These are phyloP conservation scores for Cyprinodon diabolis DNA, from an alignment of 2,797 vertebrate genomes.

Conservation along the genomic window DNA sequence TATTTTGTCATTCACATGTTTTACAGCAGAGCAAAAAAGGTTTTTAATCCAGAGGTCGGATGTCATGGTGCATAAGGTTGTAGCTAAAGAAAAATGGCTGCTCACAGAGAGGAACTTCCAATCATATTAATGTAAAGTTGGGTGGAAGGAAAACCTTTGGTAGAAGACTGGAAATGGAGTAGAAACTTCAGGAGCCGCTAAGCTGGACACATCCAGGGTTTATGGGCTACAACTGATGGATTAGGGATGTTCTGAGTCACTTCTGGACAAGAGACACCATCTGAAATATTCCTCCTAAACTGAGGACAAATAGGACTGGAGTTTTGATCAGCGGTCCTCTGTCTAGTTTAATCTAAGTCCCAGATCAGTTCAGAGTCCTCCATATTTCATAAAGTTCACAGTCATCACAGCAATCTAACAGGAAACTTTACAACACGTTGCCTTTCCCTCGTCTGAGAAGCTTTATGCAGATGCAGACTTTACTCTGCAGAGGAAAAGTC, in stretches of 20 bases:
- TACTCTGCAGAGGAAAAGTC: not conserved
- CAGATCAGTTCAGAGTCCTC: not conserved
- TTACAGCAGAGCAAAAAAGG: not conserved
- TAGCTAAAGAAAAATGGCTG: not conserved
- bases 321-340: not conserved
- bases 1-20: not conserved
- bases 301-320: not conserved
- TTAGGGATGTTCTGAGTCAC: not conserved
- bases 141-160: not conserved
- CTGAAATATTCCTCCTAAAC: not conserved
- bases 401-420: too few species aligned
- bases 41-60: not conserved
- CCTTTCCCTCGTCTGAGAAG: not conserved
- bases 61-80: not conserved
- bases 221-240: too few species aligned
- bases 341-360: not conserved
- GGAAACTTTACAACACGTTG: not conserved
- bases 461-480: not conserved
- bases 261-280: not conserved
- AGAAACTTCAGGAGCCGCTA: too few species aligned
- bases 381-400: too few species aligned
- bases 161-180: not conserved
- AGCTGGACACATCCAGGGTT: too few species aligned
- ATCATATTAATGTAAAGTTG: not conserved
- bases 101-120: not conserved